Evolutionary conservation across 2,113 vertebrate genomes (phyloP).

Genomic region (Xenopus borealis): DNA sequence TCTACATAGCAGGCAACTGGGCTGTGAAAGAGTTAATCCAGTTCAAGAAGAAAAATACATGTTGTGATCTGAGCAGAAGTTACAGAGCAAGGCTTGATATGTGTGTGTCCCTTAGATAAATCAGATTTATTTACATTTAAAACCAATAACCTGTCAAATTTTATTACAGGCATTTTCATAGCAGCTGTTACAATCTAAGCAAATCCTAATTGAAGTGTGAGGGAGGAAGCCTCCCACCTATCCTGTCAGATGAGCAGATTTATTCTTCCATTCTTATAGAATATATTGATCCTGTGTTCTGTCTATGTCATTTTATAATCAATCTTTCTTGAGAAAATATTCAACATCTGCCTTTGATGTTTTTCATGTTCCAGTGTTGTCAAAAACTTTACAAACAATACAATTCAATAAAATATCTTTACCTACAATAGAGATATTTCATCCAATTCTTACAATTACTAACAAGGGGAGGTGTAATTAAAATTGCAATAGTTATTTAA

Average conservation of each 20-base stretch:
- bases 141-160: not conserved
- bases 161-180: not conserved
- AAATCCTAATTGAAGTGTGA: conserved; percentile 3
- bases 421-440: no score
- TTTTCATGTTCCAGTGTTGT: not conserved
- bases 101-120: not conserved
- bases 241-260: conserved; percentile 4
- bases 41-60: not conserved
- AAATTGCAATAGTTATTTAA: no score
- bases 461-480: no score
- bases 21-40: no score
- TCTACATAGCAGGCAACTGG: no score
- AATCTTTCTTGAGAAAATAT: conserved; percentile 8
- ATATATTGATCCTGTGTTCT: conserved; percentile 27
- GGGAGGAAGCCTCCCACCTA: not conserved
- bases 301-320: conserved; percentile 14
- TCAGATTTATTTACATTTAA: conserved; percentile 8
- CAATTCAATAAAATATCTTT: no score
- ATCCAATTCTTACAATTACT: no score
- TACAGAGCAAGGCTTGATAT: not conserved
- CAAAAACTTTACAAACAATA: not conserved
- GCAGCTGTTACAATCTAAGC: conserved; percentile 5
- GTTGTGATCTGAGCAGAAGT: not conserved
- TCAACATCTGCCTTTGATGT: not conserved
- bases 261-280: conserved; percentile 8